These are phyloP conservation scores for Styela clava DNA, from an alignment of 23 tunicate genomes.

Conservation along the genomic window DNA sequence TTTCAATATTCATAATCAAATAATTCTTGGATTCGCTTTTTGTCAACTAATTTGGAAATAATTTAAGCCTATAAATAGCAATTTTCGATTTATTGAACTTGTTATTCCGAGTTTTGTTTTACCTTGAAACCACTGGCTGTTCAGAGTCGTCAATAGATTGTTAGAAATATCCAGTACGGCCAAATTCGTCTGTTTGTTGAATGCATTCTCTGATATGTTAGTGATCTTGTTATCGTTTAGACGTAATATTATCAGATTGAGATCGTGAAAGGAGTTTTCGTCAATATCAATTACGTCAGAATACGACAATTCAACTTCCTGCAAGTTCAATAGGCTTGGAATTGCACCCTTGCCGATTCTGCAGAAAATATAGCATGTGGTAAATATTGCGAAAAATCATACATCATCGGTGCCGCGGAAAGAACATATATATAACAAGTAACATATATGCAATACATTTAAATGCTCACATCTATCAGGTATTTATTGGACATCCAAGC, in stretches of 20 bases:
- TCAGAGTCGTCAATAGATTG: conserved; percentile 11
- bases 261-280: neutral
- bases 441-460: neutral
- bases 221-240: conserved; percentile 1
- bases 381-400: neutral
- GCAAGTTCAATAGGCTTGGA: neutral
- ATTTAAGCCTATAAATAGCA: no score
- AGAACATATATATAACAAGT: no score
- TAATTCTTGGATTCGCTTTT: no score
- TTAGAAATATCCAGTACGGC: conserved; percentile 8
- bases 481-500: neutral
- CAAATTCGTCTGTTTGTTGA: conserved; percentile 7
- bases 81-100: no score
- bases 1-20: no score
- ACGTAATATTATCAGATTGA: neutral
- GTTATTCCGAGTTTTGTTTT: neutral
- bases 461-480: neutral
- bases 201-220: neutral
- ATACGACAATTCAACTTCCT: neutral
- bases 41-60: no score
- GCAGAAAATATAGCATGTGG: neutral
- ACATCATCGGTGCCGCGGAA: no score
- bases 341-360: conserved; percentile 1
- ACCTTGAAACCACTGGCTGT: conserved; percentile 23
- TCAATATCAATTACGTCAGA: neutral